Evolutionary conservation across 2,113 vertebrate genomes (phyloP).

Genomic region (Siniperca chuatsi): DNA sequence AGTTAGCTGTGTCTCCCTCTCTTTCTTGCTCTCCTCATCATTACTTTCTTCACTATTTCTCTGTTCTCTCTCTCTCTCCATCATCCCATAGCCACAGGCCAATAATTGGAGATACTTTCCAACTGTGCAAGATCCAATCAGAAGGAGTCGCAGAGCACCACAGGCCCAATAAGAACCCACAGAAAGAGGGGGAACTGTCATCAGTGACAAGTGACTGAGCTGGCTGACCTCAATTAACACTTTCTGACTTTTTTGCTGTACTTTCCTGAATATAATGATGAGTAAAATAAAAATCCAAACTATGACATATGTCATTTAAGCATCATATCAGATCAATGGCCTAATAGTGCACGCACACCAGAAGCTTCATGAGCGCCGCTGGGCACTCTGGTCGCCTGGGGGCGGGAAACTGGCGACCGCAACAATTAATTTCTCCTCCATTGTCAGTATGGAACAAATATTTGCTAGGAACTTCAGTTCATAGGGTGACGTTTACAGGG

Average conservation of each 20-base stretch:
- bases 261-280: conserved; percentile 25
- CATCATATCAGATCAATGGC: background rate
- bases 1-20: conserved; percentile 43
- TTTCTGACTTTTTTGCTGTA: background rate
- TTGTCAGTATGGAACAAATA: too few species aligned
- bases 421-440: too few species aligned
- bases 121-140: conserved; percentile 77
- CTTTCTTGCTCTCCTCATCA: conserved; percentile 31
- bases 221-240: conserved; percentile 47
- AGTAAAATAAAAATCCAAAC: conserved; percentile 10
- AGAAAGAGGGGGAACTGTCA: conserved; percentile 44
- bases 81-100: conserved; percentile 69
- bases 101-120: conserved; percentile 74
- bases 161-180: conserved; percentile 58
- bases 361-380: too few species aligned
- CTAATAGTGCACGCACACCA: background rate
- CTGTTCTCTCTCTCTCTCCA: conserved; percentile 30
- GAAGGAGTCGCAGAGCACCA: conserved; percentile 48
- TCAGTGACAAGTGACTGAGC: conserved; percentile 43
- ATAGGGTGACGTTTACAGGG: too few species aligned
- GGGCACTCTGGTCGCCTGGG: too few species aligned
- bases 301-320: conserved; percentile 19
- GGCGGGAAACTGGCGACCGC: too few species aligned
- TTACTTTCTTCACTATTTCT: conserved; percentile 39
- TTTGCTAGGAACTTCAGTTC: too few species aligned